phyloP scores from a whole-genome alignment of 2,888 invertebrate genomes.

The Nesidiocoris tenuis region DNA sequence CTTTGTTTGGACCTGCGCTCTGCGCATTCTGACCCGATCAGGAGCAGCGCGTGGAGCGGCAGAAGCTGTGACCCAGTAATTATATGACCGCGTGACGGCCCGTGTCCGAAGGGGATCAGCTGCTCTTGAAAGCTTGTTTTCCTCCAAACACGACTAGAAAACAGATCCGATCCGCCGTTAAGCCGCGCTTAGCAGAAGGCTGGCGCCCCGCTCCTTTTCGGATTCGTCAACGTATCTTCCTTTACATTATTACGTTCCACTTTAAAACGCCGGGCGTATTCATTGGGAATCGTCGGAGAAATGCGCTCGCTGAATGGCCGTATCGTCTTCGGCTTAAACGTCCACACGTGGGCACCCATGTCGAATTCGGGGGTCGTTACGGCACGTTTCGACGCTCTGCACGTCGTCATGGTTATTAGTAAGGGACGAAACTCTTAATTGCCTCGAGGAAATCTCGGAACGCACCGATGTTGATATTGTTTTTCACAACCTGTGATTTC shows the following conservation, averaged over 20 bases:
- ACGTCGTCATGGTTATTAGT: conserved; percentile 6
- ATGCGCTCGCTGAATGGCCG: background rate
- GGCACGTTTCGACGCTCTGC: background rate
- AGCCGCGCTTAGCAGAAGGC: no score
- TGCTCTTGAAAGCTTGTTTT: conserved; percentile 15
- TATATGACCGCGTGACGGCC: conserved; percentile 10
- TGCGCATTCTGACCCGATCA: no score
- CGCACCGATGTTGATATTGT: background rate
- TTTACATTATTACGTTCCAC: background rate
- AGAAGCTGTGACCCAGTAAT: background rate
- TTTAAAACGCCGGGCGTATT: background rate
- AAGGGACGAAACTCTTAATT: background rate
- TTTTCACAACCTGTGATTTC: no score
- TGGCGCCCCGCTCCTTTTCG: no score
- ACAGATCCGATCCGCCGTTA: background rate
- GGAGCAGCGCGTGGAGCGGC: background rate
- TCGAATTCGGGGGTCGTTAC: conserved; percentile 15
- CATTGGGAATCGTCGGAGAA: background rate
- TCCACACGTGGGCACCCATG: conserved; percentile 25
- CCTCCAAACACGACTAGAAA: background rate
- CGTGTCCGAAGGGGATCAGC: conserved; percentile 24
- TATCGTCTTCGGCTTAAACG: conserved; percentile 9
- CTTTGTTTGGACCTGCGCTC: no score
- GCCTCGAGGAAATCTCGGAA: background rate
- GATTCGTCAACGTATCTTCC: no score